phyloP scores from a whole-genome alignment of 2,888 invertebrate genomes.

The Corythucha ciliata region DNA sequence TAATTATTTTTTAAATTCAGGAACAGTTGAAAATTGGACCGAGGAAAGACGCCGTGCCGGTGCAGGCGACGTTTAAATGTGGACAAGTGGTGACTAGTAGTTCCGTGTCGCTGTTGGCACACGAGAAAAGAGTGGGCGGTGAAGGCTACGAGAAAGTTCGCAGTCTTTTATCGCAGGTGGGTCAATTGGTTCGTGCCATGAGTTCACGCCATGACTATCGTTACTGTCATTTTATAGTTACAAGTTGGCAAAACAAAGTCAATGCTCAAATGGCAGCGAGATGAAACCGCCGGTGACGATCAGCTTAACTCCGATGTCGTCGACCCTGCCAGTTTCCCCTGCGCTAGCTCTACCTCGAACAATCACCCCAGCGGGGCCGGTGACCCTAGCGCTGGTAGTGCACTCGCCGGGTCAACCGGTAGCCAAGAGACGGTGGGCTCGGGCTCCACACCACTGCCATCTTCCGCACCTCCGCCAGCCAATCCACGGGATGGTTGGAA shows the following conservation, averaged over 20 bases:
- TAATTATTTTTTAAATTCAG: conserved; percentile 18
- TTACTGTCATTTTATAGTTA: conserved; percentile 21
- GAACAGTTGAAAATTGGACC: conserved; percentile 42
- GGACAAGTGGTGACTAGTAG: conserved; percentile 68
- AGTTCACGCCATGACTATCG: background rate
- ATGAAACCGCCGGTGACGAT: conserved; percentile 15
- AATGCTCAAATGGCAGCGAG: conserved; percentile 22
- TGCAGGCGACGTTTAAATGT: conserved; percentile 61
- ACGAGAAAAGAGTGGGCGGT: conserved; percentile 58
- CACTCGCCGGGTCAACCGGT: no score
- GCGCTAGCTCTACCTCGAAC: no score
- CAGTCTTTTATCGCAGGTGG: conserved; percentile 24
- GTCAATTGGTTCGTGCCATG: background rate
- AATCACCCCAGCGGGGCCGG: no score
- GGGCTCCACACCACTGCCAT: no score
- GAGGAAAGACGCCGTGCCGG: conserved; percentile 53
- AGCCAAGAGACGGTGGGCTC: no score
- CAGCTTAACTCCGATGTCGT: conserved; percentile 21
- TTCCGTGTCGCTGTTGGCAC: conserved; percentile 66
- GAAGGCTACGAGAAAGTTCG: conserved; percentile 22
- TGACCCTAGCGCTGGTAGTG: no score
- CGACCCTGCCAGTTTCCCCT: conserved; percentile 19
- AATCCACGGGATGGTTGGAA: conserved; percentile 5
- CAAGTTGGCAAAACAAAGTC: conserved; percentile 27
- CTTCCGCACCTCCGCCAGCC: conserved; percentile 5